phyloP scores from a whole-genome alignment of 2,797 vertebrate species.

The Adrianichthys oophorus region DNA sequence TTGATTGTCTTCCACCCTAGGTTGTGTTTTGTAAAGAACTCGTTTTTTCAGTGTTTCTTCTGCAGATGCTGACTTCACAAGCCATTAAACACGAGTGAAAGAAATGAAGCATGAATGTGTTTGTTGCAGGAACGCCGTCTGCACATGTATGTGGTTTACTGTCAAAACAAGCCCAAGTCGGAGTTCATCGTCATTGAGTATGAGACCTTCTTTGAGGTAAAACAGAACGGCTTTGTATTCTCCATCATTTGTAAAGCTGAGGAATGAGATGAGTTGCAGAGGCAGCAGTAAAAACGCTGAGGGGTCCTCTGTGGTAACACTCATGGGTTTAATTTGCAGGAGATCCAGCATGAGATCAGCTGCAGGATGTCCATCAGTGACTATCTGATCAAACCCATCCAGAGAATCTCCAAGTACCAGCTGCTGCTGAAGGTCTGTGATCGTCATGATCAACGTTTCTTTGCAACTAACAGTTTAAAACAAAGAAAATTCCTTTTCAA shows the following conservation, averaged over 20 bases:
- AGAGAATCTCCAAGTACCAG: conserved; percentile 98
- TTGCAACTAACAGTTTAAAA: no score
- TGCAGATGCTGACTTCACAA: no score
- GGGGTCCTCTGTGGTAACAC: not conserved
- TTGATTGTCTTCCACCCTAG: no score
- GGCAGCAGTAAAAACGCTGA: not conserved
- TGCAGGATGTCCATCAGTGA: conserved; percentile 93
- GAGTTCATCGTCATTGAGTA: conserved; percentile 96
- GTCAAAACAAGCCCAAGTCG: conserved; percentile 95
- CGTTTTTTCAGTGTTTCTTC: no score
- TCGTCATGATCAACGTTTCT: not conserved
- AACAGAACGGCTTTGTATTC: not conserved
- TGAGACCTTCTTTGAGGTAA: conserved; percentile 93
- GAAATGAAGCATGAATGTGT: not conserved
- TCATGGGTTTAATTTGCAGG: conserved; percentile 73
- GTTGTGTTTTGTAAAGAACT: no score
- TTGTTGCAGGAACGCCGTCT: conserved; percentile 86
- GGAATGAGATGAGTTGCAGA: not conserved
- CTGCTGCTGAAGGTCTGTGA: conserved; percentile 90
- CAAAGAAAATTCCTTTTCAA: no score
- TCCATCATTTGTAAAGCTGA: not conserved
- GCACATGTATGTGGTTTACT: conserved; percentile 97
- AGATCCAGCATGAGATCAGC: conserved; percentile 92
- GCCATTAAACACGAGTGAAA: no score
- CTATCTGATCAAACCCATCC: conserved; percentile 97